These are phyloP conservation scores for Oplegnathus fasciatus DNA, from an alignment of 2,113 vertebrate genomes.

Conservation along the genomic window DNA sequence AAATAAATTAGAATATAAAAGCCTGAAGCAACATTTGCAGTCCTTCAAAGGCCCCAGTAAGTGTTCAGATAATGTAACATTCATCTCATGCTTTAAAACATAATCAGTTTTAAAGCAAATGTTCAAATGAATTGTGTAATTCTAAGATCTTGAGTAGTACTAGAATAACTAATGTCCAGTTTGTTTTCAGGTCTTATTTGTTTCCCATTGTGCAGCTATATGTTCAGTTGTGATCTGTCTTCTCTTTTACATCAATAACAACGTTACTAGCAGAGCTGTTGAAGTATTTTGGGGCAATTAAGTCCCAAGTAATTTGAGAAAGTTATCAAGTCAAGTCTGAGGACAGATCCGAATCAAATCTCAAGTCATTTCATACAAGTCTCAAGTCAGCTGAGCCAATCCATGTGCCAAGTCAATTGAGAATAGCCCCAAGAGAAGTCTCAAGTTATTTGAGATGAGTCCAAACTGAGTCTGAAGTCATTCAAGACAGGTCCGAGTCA, in stretches of 20 bases:
- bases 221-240: not conserved
- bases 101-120: not conserved
- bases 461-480: no score
- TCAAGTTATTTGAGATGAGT: no score
- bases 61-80: not conserved
- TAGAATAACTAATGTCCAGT: not conserved
- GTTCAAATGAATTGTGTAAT: not conserved
- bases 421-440: no score
- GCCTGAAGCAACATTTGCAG: not conserved
- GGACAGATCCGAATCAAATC: no score
- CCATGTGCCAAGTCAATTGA: no score
- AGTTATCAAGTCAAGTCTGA: not conserved
- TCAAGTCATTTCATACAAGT: no score
- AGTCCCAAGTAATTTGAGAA: not conserved
- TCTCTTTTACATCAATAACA: not conserved
- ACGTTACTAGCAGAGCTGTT: not conserved
- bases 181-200: not conserved
- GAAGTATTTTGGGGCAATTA: not conserved
- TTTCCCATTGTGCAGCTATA: not conserved
- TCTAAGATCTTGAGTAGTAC: not conserved
- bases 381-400: no score
- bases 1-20: slow-evolving; percentile 49
- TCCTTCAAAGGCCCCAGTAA: slow-evolving; percentile 12
- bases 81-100: slow-evolving; percentile 1
- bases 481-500: no score